Conservation (phyloP, 1,140 invertebrate species). For the Steinernema khuongi region DNA sequence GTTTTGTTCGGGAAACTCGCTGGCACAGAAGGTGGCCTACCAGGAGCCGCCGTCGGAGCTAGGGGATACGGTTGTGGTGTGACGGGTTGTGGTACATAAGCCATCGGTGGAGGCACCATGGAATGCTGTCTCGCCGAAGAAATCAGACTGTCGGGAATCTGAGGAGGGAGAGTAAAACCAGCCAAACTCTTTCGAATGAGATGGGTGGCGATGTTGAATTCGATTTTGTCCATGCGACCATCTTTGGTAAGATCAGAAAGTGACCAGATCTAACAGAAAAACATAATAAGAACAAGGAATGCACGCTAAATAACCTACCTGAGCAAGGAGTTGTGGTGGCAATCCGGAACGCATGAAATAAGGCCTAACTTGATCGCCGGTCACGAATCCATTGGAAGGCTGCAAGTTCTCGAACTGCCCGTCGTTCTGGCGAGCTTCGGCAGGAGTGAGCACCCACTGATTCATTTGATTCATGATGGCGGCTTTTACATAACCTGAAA, state of each 20-base stretch:
- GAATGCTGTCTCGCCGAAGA: slow-evolving; percentile 32
- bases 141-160: slow-evolving; percentile 71
- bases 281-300: neutral
- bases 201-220: slow-evolving; percentile 96
- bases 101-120: slow-evolving; percentile 32
- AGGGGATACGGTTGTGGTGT: slow-evolving; percentile 6
- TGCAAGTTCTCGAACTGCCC: slow-evolving; percentile 82
- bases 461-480: slow-evolving; percentile 62
- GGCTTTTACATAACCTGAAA: neutral
- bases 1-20: slow-evolving; percentile 20
- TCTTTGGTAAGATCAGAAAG: slow-evolving; percentile 90
- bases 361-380: slow-evolving; percentile 85
- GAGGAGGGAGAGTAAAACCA: slow-evolving; percentile 80
- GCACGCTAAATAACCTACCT: slow-evolving; percentile 58
- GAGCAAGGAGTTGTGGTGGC: slow-evolving; percentile 76
- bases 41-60: slow-evolving; percentile 16
- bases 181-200: slow-evolving; percentile 86
- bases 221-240: slow-evolving; percentile 89
- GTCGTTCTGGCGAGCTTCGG: slow-evolving; percentile 79
- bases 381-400: slow-evolving; percentile 78
- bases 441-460: slow-evolving; percentile 78
- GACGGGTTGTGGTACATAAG: neutral
- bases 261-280: slow-evolving; percentile 65
- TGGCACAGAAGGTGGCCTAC: slow-evolving; percentile 1
- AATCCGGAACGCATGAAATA: slow-evolving; percentile 88